Conservation (phyloP, 2,888 invertebrate species). For the Lasioglossum lativentre region DNA sequence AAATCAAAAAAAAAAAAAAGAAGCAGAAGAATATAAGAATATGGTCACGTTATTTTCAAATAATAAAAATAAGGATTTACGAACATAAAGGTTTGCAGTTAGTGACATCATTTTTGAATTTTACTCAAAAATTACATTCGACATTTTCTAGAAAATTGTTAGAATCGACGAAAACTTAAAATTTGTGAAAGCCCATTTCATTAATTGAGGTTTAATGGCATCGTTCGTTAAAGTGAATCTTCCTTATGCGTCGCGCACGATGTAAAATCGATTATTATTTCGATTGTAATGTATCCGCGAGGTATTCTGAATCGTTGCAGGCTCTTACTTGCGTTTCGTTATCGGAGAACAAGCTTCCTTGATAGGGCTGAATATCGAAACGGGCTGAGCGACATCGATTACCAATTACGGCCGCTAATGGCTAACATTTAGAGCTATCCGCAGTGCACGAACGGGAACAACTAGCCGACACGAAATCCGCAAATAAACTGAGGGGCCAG, state of each 20-base stretch:
- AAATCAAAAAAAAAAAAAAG: too few relatives aligned
- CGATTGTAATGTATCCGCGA: not conserved
- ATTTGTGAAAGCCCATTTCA: not conserved
- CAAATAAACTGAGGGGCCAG: constrained; percentile 53
- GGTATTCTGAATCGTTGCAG: not conserved
- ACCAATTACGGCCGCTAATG: constrained; percentile 62
- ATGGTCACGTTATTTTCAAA: not conserved
- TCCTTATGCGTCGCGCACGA: not conserved
- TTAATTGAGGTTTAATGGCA: not conserved
- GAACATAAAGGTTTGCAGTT: not conserved
- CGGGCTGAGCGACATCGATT: constrained; percentile 64
- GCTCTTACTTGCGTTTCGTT: constrained; percentile 30
- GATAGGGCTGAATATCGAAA: constrained; percentile 47
- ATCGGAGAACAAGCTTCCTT: constrained; percentile 47
- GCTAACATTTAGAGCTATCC: constrained; percentile 58
- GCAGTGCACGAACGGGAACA: constrained; percentile 52
- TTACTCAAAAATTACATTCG: not conserved
- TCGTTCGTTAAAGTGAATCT: not conserved
- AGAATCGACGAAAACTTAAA: not conserved
- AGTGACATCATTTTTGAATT: not conserved
- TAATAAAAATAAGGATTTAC: not conserved
- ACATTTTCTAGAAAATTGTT: not conserved
- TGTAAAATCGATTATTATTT: not conserved
- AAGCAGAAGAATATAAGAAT: not conserved
- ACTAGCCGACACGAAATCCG: constrained; percentile 55